Evolutionary conservation across 2,888 invertebrate species (phyloP), one percentile per base, ranked within the genome.

Genomic region (Escarpia spicata): DNA sequence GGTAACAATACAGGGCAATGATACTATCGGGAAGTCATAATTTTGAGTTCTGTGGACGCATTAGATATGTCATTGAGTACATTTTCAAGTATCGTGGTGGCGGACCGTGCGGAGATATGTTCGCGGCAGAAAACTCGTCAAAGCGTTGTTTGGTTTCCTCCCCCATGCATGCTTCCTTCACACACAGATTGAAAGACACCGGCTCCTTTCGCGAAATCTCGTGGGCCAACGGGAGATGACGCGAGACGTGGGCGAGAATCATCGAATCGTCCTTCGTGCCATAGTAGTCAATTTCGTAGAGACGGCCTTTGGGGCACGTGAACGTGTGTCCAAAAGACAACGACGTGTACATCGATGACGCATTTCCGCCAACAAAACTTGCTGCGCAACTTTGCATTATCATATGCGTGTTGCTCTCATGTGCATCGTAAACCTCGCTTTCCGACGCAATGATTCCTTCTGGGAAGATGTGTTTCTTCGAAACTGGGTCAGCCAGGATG

Each of bases 291-390:
- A 75, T 75, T 15, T 3, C 6, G 75, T 26, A 75, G 26, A 19
- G 19, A 26, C 75, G 75, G 75, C 75, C 75, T 6, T 19, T 19
- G 6, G 19, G 75, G 19, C 75, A 75, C 19, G 3, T 6, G 4
- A 4, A 19, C 26, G 19, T 26, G 0, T 75, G 75, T 75, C 75
- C 75, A 6, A 75, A 75, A 19, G 75, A 75, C 19, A 75, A n/a
- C 75, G 75, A 75, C 75, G 52, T 52, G 75, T 75, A 75, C 75
- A 75, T 26, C 75, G n/a, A 75, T 75, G 75, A 75, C 75, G 75
- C 75, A 26, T 26, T 75, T 75, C 75, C 75, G 75, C 75, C 6
- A n/a, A 75, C 75, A 19, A 75, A 75, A 26, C 19, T 26, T 1
- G 75, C 75, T 6, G 6, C 6, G 4, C 75, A 75, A 3, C 6